phyloP scores from a whole-genome alignment of 2,113 vertebrate species.

The Mixornis gularis region DNA sequence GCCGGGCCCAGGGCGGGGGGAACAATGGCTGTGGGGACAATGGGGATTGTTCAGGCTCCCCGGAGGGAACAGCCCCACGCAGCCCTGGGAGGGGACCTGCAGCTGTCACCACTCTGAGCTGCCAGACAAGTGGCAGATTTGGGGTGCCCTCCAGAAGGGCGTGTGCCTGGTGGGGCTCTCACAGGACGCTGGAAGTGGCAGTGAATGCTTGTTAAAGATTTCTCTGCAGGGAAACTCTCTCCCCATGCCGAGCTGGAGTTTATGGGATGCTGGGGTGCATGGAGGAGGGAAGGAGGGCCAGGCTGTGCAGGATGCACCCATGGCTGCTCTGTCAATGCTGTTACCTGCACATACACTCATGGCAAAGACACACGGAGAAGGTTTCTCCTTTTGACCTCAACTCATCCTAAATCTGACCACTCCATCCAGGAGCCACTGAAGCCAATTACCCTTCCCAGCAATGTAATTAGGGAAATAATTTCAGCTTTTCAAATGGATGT shows the following conservation, averaged over 20 bases:
- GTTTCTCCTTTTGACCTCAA: not conserved
- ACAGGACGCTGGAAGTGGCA: not conserved
- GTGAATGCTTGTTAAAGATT: not conserved
- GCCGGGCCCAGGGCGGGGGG: not conserved
- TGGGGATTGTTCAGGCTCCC: not conserved
- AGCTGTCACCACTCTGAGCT: not conserved
- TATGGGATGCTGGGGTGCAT: not conserved
- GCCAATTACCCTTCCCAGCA: not conserved
- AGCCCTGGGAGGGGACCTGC: not conserved
- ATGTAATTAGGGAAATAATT: not conserved
- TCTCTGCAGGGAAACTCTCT: not conserved
- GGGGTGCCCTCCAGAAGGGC: not conserved
- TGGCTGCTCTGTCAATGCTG: accelerated
- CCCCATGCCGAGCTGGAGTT: not conserved
- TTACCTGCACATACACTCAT: not conserved
- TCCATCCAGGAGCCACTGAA: not conserved
- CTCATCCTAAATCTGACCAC: not conserved
- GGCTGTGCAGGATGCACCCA: not conserved
- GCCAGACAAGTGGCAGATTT: not conserved
- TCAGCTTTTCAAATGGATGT: not conserved
- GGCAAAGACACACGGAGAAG: not conserved
- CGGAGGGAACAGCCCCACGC: not conserved
- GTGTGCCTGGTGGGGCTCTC: accelerated
- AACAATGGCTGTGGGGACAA: slow-evolving; percentile 23
- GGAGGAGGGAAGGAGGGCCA: not conserved